A percentile compares a stretch with the other conserved stretches of the same genome.
Evolutionary conservation across 2,113 vertebrate genomes (phyloP).

Genomic region (Rhinichthys klamathensis): DNA sequence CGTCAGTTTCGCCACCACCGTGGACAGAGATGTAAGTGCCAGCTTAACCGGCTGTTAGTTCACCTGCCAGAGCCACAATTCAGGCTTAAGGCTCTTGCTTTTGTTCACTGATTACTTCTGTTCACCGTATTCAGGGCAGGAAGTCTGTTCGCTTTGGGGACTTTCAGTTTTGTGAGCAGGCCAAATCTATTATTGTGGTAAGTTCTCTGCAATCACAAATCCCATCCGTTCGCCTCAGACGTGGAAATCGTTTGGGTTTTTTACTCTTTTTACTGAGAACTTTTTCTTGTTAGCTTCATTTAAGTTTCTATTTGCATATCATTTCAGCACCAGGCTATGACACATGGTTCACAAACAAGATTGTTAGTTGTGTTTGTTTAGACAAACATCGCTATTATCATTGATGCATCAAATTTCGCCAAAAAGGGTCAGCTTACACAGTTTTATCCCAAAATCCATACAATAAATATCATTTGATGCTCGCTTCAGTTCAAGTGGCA

Average conservation of each 20-base stretch:
- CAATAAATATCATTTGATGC: no score
- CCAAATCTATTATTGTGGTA: constrained; percentile 96
- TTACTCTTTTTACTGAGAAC: not conserved
- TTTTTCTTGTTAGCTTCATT: not conserved
- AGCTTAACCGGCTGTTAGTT: not conserved
- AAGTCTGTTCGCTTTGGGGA: constrained; percentile 94
- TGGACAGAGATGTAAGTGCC: constrained; percentile 93
- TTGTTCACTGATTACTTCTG: not conserved
- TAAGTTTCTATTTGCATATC: not conserved
- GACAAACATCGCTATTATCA: not conserved
- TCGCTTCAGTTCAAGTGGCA: no score
- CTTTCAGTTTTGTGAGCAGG: constrained; percentile 94
- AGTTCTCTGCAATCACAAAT: constrained; percentile 63
- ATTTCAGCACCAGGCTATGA: not conserved
- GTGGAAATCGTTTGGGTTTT: not conserved
- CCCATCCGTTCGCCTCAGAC: not conserved
- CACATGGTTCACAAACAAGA: not conserved
- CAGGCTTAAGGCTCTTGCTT: not conserved
- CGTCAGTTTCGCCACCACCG: constrained; percentile 94
- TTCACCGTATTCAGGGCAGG: constrained; percentile 80
- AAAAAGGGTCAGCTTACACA: no score
- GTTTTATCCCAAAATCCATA: no score
- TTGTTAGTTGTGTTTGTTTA: not conserved
- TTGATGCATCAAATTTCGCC: no score
- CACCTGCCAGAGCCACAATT: not conserved